phyloP scores from a whole-genome alignment of 2,797 vertebrate species.

The Gambelia wislizenii region DNA sequence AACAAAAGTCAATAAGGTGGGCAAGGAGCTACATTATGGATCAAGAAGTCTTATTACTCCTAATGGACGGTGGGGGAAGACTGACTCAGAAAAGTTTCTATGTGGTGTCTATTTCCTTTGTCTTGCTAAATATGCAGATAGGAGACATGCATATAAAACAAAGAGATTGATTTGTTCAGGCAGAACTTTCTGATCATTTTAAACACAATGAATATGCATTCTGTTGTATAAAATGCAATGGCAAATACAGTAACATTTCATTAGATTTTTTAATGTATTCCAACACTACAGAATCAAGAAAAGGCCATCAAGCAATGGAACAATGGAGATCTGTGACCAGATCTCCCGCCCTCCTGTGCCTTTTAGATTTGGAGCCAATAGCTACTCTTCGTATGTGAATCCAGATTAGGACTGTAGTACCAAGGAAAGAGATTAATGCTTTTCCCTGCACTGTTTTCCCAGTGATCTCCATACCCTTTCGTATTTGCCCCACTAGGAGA shows the following conservation, averaged over 20 bases:
- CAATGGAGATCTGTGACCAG: neutral
- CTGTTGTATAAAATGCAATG: neutral
- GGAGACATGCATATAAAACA: neutral
- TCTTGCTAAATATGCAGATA: neutral
- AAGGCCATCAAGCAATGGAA: neutral
- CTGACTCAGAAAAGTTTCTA: neutral
- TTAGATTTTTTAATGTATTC: neutral
- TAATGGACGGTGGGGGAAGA: neutral
- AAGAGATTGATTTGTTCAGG: neutral
- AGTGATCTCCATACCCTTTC: neutral
- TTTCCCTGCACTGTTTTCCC: neutral
- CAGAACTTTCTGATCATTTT: neutral
- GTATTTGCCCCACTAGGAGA: neutral
- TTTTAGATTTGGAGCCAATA: neutral
- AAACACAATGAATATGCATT: neutral
- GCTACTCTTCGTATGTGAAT: neutral
- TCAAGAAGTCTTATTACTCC: neutral
- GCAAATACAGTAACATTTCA: neutral
- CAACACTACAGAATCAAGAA: neutral
- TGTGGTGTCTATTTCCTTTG: neutral
- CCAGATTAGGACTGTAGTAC: neutral
- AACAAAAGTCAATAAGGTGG: neutral
- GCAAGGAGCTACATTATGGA: neutral
- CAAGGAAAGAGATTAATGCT: neutral
- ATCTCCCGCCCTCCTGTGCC: no score